A percentile compares a stretch with the other conserved stretches of the same genome.
Evolutionary conservation across 2,888 invertebrate genomes (phyloP).

Genomic region (Eucera pruinosa): DNA sequence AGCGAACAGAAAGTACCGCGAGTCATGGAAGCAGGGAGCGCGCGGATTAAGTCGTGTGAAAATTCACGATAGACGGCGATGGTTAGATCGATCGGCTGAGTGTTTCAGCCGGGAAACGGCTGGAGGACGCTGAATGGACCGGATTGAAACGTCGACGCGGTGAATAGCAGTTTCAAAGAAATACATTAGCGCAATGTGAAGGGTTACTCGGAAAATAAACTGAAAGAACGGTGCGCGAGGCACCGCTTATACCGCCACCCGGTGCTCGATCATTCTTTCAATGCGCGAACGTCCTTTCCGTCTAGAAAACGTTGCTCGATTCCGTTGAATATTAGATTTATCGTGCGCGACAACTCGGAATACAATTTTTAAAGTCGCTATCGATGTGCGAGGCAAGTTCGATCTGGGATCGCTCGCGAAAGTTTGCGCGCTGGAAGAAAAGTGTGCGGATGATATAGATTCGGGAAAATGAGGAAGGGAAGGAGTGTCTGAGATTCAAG

Average conservation of each 20-base stretch:
- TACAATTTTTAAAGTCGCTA: no score
- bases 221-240: constrained; percentile 61
- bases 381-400: no score
- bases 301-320: no score
- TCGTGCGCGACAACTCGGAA: no score
- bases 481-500: no score
- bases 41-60: constrained; percentile 72
- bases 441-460: no score
- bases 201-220: constrained; percentile 77
- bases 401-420: no score
- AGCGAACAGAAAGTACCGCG: constrained; percentile 11
- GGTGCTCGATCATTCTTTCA: constrained; percentile 71
- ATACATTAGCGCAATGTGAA: constrained; percentile 80
- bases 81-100: constrained; percentile 79
- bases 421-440: no score
- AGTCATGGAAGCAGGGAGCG: constrained; percentile 44
- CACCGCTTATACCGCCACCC: constrained; percentile 54
- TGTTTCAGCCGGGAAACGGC: constrained; percentile 69
- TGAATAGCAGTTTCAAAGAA: constrained; percentile 79
- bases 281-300: constrained; percentile 46
- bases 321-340: no score
- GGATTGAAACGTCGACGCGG: constrained; percentile 80
- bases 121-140: constrained; percentile 77
- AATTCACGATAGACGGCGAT: constrained; percentile 65
- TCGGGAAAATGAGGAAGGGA: no score